phyloP scores from a whole-genome alignment of 2,113 vertebrate genomes.

The Zapus hudsonius region DNA sequence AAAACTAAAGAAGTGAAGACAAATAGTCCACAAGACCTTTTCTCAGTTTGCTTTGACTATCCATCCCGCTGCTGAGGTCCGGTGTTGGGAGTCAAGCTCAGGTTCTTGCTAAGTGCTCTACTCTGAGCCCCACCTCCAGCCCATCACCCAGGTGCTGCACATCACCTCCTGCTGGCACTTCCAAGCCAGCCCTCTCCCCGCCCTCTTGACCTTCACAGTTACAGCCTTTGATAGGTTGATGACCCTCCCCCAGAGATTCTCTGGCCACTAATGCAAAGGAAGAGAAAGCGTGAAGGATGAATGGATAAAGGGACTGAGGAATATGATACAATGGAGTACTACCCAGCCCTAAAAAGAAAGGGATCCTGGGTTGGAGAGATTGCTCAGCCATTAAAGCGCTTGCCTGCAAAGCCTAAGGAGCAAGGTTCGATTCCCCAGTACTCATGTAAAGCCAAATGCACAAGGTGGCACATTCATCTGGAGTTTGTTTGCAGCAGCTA shows the following conservation, averaged over 20 bases:
- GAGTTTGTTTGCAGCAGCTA: too few species aligned
- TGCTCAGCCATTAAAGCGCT: too few species aligned
- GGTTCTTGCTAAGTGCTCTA: background rate
- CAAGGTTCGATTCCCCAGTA: too few species aligned
- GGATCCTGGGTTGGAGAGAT: too few species aligned
- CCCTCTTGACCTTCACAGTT: background rate
- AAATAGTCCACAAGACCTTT: background rate
- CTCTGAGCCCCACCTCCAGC: background rate
- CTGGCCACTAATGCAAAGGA: background rate
- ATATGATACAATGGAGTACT: background rate
- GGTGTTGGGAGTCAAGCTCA: background rate
- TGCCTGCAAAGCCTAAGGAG: too few species aligned
- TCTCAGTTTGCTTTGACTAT: background rate
- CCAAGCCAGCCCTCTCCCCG: fast-evolving
- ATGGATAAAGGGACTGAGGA: background rate
- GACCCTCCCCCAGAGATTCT: background rate
- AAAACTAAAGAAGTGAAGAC: slow-evolving; percentile 19
- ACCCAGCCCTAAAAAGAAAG: background rate
- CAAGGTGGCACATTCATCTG: too few species aligned
- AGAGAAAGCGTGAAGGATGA: background rate
- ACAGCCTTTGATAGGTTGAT: background rate
- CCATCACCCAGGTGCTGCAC: background rate
- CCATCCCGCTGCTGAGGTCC: background rate
- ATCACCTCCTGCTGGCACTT: too few species aligned
- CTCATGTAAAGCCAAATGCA: too few species aligned